Evolutionary conservation across 2,113 vertebrate species (phyloP).

Genomic region (Lycaon pictus): DNA sequence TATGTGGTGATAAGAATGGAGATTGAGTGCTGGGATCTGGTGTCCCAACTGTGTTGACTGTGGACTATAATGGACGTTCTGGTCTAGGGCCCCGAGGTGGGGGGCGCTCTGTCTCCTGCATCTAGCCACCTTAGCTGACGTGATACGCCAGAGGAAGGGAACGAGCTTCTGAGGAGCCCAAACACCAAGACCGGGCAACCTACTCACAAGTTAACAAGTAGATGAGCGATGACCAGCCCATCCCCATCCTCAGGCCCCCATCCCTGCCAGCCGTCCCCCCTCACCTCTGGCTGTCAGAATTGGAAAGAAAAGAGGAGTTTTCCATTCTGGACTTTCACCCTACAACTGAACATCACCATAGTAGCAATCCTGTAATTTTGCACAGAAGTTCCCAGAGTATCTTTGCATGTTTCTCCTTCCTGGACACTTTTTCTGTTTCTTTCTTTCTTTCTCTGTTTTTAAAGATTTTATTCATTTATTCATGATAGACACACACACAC

Average conservation of each 20-base stretch:
- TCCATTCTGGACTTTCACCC: background rate
- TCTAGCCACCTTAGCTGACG: background rate
- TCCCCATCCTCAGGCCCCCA: background rate
- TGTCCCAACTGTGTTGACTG: background rate
- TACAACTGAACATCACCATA: rapidly evolving
- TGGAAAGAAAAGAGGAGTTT: background rate
- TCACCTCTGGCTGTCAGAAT: rapidly evolving
- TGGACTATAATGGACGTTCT: background rate
- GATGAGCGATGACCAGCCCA: rapidly evolving
- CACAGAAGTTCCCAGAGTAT: background rate
- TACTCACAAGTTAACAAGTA: background rate
- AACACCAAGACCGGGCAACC: background rate
- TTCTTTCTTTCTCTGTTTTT: too few relatives aligned
- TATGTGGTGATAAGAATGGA: background rate
- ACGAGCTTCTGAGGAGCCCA: background rate
- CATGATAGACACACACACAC: too few relatives aligned
- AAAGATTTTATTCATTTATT: too few relatives aligned
- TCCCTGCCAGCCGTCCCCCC: rapidly evolving
- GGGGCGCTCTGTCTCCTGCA: rapidly evolving
- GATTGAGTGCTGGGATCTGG: background rate
- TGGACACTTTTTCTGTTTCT: too few relatives aligned
- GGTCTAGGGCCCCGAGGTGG: rapidly evolving
- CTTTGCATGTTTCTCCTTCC: background rate
- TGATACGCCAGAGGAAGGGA: background rate
- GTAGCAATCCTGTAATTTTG: background rate